Evolutionary conservation across 2,888 invertebrate species (phyloP).

Genomic region (Agrenia bidenticulata): DNA sequence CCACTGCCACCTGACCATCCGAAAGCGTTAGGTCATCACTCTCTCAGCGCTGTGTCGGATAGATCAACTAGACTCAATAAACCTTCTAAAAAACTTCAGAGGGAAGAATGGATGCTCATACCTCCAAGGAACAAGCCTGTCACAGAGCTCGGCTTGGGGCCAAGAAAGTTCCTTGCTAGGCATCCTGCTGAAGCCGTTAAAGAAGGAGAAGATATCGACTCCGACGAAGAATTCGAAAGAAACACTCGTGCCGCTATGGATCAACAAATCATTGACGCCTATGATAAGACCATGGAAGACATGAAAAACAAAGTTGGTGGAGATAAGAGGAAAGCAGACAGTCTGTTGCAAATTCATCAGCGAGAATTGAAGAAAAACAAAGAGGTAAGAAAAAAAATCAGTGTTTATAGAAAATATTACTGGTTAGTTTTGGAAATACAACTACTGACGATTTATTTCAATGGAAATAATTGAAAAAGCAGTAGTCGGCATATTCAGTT

Average conservation of each 20-base stretch:
- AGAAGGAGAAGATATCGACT: conserved; percentile 37
- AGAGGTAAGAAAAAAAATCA: conserved; percentile 24
- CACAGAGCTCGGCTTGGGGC: conserved; percentile 33
- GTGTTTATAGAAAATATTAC: neutral
- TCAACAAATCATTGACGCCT: conserved; percentile 34
- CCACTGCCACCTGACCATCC: conserved; percentile 49
- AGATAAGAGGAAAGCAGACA: conserved; percentile 28
- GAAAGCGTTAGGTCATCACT: conserved; percentile 2
- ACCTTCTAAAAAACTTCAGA: conserved; percentile 27
- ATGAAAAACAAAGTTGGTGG: conserved; percentile 29
- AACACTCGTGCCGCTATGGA: conserved; percentile 37
- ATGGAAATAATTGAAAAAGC: too few relatives aligned
- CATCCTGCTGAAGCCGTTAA: conserved; percentile 31
- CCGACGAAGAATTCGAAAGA: conserved; percentile 33
- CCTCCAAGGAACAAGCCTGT: conserved; percentile 44
- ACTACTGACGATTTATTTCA: too few relatives aligned
- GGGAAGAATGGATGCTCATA: conserved; percentile 49
- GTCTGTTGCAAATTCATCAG: conserved; percentile 36
- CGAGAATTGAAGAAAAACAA: conserved; percentile 39
- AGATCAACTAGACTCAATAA: neutral
- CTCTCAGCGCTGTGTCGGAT: neutral
- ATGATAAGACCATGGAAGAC: conserved; percentile 41
- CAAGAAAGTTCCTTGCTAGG: conserved; percentile 40
- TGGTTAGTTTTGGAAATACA: neutral
- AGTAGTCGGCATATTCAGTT: too few relatives aligned